phyloP scores from a whole-genome alignment of 2,888 invertebrate genomes.

The Luperina nickerlii region DNA sequence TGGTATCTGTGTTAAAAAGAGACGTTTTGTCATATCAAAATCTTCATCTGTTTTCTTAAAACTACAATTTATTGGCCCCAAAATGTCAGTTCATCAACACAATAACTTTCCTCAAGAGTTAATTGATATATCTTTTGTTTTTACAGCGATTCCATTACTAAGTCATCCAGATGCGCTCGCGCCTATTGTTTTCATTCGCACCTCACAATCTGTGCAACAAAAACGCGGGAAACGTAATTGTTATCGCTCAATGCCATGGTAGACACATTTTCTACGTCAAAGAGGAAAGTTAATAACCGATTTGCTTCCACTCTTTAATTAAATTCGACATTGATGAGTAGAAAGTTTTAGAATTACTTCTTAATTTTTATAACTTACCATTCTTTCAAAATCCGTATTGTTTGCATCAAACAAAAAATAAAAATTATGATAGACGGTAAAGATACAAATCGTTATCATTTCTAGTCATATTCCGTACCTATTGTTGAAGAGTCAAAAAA shows the following conservation, averaged over 20 bases:
- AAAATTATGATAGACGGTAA: slow-evolving; percentile 73
- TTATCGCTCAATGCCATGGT: slow-evolving; percentile 75
- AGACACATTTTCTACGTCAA: slow-evolving; percentile 77
- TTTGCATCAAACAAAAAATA: slow-evolving; percentile 80
- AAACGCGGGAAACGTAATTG: slow-evolving; percentile 82
- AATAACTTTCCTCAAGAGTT: slow-evolving; percentile 67
- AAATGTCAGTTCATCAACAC: slow-evolving; percentile 31
- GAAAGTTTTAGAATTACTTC: slow-evolving; percentile 72
- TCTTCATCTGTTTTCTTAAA: neutral
- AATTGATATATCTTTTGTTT: slow-evolving; percentile 74
- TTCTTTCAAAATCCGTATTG: slow-evolving; percentile 76
- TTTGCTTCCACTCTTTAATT: slow-evolving; percentile 75
- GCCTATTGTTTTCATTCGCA: slow-evolving; percentile 72
- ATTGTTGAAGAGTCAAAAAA: slow-evolving; percentile 76
- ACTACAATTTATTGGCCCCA: slow-evolving; percentile 25
- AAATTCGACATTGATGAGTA: slow-evolving; percentile 74
- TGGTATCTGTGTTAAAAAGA: slow-evolving; percentile 7
- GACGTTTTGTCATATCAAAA: neutral
- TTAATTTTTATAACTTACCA: slow-evolving; percentile 78
- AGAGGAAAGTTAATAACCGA: slow-evolving; percentile 83
- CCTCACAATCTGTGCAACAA: slow-evolving; percentile 71
- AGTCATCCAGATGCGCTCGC: slow-evolving; percentile 67
- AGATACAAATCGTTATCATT: slow-evolving; percentile 67
- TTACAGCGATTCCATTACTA: slow-evolving; percentile 65
- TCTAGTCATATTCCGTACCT: slow-evolving; percentile 68